Conservation (phyloP, 1,140 invertebrate genomes). For the Ladona fulva region DNA sequence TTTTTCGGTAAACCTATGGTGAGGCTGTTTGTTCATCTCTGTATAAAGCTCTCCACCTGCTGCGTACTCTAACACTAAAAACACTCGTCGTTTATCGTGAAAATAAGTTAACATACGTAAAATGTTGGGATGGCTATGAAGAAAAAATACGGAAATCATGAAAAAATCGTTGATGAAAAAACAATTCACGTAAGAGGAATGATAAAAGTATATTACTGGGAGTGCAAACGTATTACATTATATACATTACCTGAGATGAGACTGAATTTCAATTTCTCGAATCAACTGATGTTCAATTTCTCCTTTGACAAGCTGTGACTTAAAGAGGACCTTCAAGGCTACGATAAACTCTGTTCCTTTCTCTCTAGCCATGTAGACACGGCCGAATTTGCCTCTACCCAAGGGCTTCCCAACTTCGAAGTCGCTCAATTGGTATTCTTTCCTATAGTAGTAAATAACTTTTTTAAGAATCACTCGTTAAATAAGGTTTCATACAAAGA, state of each 20-base stretch:
- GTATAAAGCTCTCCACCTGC: conserved; percentile 82
- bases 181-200: no score
- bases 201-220: no score
- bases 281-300: conserved; percentile 73
- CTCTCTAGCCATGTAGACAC: conserved; percentile 86
- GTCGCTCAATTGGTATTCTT: conserved; percentile 62
- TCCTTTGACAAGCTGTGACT: conserved; percentile 66
- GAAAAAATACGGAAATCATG: conserved; percentile 8
- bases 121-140: conserved; percentile 80
- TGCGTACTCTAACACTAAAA: conserved; percentile 88
- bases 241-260: conserved; percentile 58
- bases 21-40: conserved; percentile 55
- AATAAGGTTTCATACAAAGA: no score
- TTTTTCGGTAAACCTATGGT: conserved; percentile 36
- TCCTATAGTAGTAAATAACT: conserved; percentile 37
- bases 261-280: conserved; percentile 94
- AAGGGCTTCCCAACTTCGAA: conserved; percentile 79
- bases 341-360: conserved; percentile 74
- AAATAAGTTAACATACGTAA: conserved; percentile 85
- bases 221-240: no score
- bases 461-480: no score
- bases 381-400: conserved; percentile 84
- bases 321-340: conserved; percentile 86
- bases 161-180: no score
- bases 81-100: conserved; percentile 79